Evolutionary conservation across 2,888 invertebrate species (phyloP).

Genomic region (Horisme vitalbata): DNA sequence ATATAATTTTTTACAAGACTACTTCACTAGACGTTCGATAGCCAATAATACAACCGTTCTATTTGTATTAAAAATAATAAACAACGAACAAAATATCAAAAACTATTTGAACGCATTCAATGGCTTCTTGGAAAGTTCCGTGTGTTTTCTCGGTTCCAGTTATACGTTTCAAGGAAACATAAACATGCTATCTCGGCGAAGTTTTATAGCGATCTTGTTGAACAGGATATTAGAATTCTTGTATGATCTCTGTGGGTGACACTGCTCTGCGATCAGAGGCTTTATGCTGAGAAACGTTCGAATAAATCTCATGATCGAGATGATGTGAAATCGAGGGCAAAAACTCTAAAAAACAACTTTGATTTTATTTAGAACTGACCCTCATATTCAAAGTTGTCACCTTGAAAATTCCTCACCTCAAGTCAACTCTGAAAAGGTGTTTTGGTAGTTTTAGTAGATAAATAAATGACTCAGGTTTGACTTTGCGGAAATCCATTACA

Average conservation of each 20-base stretch:
- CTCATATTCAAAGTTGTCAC: too few relatives aligned
- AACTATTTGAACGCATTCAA: conserved; percentile 5
- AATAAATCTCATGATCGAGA: too few relatives aligned
- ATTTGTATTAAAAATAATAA: conserved; percentile 7
- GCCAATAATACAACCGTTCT: background rate
- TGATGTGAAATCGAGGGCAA: too few relatives aligned
- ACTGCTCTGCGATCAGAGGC: conserved; percentile 7
- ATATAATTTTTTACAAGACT: too few relatives aligned
- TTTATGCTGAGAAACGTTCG: background rate
- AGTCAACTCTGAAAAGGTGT: too few relatives aligned
- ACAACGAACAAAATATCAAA: conserved; percentile 9
- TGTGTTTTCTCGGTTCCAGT: conserved; percentile 8
- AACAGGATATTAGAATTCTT: conserved; percentile 53
- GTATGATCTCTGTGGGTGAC: conserved; percentile 38
- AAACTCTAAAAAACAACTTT: too few relatives aligned
- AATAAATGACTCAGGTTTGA: too few relatives aligned
- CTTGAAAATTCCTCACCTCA: too few relatives aligned
- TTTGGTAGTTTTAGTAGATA: too few relatives aligned
- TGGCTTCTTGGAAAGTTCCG: conserved; percentile 7
- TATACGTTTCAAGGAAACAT: conserved; percentile 24
- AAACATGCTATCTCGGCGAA: conserved; percentile 32
- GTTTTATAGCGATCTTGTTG: conserved; percentile 41
- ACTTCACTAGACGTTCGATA: too few relatives aligned
- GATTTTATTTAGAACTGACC: too few relatives aligned
- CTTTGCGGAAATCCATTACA: too few relatives aligned